Evolutionary conservation across 2,113 vertebrate genomes (phyloP), one percentile per base, ranked within the genome.

Genomic region (Nematolebias whitei): DNA sequence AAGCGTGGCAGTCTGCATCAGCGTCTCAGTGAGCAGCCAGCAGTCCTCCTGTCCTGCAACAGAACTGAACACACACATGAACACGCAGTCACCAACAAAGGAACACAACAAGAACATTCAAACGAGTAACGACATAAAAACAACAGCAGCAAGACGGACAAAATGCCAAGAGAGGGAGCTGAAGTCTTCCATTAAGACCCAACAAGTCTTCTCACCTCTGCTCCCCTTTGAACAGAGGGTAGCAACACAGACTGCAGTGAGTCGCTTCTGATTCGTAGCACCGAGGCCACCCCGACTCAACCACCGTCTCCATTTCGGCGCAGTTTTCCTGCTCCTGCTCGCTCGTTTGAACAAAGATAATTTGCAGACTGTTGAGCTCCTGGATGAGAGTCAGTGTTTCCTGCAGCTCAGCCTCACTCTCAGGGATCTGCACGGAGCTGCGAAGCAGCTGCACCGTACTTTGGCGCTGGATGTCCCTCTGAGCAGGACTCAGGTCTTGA

Each of bases 271-370:
- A 95, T 86, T 98, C 96, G 6, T 95, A 99, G 87, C 95, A 95
- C 81, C 92, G 95, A 35, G 96, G 95, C 97, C 97, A 99, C 54
- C 96, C 94, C 22, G 93, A 94, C 41, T 96, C 94, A 60, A 95
- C 90, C 24, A 95, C 91, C 1, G 74, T 83, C 77, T 86, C 82
- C 0, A 74, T 76, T 63, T 85, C 80, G 0, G 41, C 3, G 0
- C 14, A 41, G 12, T 19, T 63, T 13, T 92, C 82, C 6, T 53
- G 50, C 51, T 83, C 67, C 51, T 78, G 74, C 0, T 81, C 65
- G 29, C 87, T 92, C 50, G 93, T 86, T 59, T 94, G 93, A 83
- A 94, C 93, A 64, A 97, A 83, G 79, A 96, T 90, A 63, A 96
- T 91, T 56, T 94, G 91, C 2, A 95, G 94, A 73, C 92, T 95